Base-by-base conservation (phyloP, 2,113 vertebrate species). In the Sapayoa aenigma region DNA sequence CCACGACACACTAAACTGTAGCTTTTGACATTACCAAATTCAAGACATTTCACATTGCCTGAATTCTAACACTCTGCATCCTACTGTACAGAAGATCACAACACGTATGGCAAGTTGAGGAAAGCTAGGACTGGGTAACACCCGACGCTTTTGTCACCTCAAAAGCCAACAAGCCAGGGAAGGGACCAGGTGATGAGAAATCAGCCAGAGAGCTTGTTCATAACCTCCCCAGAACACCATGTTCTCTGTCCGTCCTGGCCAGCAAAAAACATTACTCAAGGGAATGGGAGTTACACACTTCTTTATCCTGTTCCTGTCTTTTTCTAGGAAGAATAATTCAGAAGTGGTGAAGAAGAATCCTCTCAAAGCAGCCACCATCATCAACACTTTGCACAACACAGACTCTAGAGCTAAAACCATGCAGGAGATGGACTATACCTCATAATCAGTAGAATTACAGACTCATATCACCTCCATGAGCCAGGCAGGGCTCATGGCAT, bases 1-100 rank as follows among this genome's bases (percentile, higher is more conserved):
- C 11, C 35, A 50, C 3, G 3, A 59, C 0, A 1, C 3, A 1
- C 7, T 53, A 66, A 92, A 74, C 39, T 6, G 24, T 13, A 81
- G 14, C 14, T 79, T 91, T 47, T 44, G 19, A 65, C 33, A 31
- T 44, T 63, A 33, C 6, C 58, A 75, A 87, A 92, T 27, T 53
- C 18, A 41, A 86, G 33, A 42, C 8, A 30, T 53, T 89, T 53
- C 35, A 39, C 58, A 28, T 6, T 55, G 49, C 37, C 53, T n/a
- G 37, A 79, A 68, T 69, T 82, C 53, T 63, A 73, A 52, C 15
- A 72, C 14, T 41, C 56, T 58, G 28, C 14, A 42, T 30, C 37
- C 37, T 35, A 21, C 39, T 44, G 19, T 9, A 66, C 6, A 50
- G 41, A 91, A 92, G 81, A 74, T 33, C 49, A 55, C 22, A 67